Evolutionary conservation across 2,113 vertebrate species (phyloP).

Genomic region (Megaceryle maxima): DNA sequence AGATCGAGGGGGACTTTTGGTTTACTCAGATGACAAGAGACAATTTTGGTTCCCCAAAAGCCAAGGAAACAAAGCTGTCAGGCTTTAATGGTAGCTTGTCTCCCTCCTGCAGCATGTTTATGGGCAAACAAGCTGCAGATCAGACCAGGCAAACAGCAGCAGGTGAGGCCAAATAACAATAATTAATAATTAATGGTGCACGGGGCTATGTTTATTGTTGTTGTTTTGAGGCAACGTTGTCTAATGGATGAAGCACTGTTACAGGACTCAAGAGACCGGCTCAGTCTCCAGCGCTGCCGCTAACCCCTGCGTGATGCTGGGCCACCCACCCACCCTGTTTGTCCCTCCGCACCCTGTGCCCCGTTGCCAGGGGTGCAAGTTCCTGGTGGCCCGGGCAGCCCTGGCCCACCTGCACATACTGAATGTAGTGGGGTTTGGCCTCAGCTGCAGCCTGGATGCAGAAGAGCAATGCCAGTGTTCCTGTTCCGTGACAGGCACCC

Average conservation of each 20-base stretch:
- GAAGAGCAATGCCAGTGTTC: background rate
- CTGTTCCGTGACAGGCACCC: accelerated
- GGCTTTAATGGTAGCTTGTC: slow-evolving; percentile 69
- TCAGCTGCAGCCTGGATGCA: background rate
- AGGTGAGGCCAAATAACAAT: slow-evolving; percentile 55
- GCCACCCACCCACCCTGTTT: accelerated
- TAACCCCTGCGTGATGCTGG: background rate
- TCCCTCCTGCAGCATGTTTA: slow-evolving; percentile 69
- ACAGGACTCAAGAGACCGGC: background rate
- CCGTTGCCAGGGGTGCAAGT: background rate
- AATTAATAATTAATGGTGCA: slow-evolving; percentile 44
- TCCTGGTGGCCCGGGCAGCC: accelerated
- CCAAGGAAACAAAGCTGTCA: slow-evolving; percentile 70
- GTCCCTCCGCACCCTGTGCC: background rate
- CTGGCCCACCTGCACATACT: background rate
- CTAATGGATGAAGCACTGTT: slow-evolving; percentile 18
- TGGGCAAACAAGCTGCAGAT: slow-evolving; percentile 70
- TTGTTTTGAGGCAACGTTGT: background rate
- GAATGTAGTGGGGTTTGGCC: accelerated
- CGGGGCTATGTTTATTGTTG: slow-evolving; percentile 47
- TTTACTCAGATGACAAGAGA: slow-evolving; percentile 69
- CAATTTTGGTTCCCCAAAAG: slow-evolving; percentile 66
- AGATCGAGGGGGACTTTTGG: slow-evolving; percentile 69
- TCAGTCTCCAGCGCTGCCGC: background rate
- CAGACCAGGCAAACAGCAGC: slow-evolving; percentile 66